Base-by-base conservation (phyloP, 2,888 invertebrate genomes). In the Xestia xanthographa region DNA sequence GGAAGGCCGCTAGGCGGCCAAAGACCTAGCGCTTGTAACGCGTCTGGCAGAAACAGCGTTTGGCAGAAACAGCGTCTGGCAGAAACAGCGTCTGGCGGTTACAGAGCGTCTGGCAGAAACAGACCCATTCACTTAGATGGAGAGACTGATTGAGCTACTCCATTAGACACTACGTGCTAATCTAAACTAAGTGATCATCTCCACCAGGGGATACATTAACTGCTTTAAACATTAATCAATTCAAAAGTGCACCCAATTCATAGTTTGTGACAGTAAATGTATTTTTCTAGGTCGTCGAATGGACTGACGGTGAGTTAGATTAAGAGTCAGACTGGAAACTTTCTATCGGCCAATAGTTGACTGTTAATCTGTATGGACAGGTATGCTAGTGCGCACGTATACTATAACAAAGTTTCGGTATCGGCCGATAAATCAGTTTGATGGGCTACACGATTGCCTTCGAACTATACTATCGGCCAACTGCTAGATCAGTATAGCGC, bases 1-100 rank as follows among this genome's bases (percentile, higher is more conserved):
- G 38, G 53, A 48, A 6, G 75, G 76, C 75, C 80, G 77, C 48
- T 43, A 9, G 20, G 63, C 79, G 75, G 72, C 80, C 71, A 11
- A 45, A 29, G 5, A 11, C n/a, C 6, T 72, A 58, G 65, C 65
- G n/a, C 22, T n/a, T 29, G 34, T 0, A 22, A 45, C 38, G 20
- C 29, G 5, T 53, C 12, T 66, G 60, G 53, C 22, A 6, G 38
- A 34, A 45, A 26, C 22, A 34, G n/a, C n/a, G n/a, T n/a, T n/a
- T n/a, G n/a, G n/a, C n/a, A n/a, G n/a, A n/a, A n/a, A n/a, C n/a
- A 29, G 20, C 29, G 5, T 53, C 12, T 66, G 60, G 53, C 22
- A 6, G 38, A 41, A 45, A 26, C 20, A 34, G 2, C n/a, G n/a
- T n/a, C 6, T 72, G 50, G 65, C 65, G n/a, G 20, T n/a, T 29